phyloP scores from a whole-genome alignment of 2,113 vertebrate species.

The Aptenodytes patagonicus region DNA sequence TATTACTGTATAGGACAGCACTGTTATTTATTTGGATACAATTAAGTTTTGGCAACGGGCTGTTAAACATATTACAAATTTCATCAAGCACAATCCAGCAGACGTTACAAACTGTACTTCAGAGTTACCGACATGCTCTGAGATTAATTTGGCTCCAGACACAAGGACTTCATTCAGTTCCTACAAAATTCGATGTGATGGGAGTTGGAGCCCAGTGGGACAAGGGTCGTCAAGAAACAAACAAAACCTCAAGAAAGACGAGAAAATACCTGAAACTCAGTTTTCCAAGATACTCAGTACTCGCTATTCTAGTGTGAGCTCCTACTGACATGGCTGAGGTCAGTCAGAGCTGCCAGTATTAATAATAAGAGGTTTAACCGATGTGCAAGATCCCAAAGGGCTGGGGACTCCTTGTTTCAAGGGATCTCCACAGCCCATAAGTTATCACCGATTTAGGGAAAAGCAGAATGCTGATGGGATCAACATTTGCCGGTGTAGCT shows the following conservation, averaged over 20 bases:
- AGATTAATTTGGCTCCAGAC: background rate
- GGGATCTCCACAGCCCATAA: background rate
- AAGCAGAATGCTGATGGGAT: background rate
- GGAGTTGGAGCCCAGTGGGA: background rate
- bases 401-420: background rate
- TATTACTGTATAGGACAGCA: constrained; percentile 8
- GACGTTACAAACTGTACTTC: background rate
- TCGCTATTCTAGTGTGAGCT: background rate
- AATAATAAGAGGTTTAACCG: background rate
- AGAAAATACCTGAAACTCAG: background rate
- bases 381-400: background rate
- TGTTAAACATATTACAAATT: background rate
- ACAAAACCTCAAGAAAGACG: background rate
- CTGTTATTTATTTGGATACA: constrained; percentile 47
- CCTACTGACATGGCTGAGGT: background rate
- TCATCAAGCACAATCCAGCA: background rate
- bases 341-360: background rate
- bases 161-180: background rate
- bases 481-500: background rate
- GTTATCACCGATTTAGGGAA: background rate
- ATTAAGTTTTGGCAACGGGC: constrained; percentile 22
- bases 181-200: background rate
- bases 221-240: background rate
- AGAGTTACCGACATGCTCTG: fast-evolving
- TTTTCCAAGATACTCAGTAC: background rate